Evolutionary conservation across 1,140 invertebrate species (phyloP).

Genomic region (Panulirus ornatus): DNA sequence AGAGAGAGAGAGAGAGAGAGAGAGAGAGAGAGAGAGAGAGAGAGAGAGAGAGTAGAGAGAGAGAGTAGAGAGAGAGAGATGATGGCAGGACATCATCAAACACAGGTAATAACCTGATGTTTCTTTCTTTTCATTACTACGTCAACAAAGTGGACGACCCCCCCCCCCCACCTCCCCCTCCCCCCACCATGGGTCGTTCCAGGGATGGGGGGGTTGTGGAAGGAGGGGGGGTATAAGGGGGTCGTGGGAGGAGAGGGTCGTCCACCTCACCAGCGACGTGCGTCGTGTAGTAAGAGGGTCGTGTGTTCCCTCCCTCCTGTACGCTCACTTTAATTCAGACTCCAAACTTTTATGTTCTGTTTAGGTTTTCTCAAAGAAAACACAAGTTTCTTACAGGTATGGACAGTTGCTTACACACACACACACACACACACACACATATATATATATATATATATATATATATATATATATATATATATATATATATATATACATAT

Average conservation of each 20-base stretch:
- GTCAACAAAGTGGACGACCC: not conserved
- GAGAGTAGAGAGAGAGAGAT: not conserved
- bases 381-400: not conserved
- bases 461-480: no score
- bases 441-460: no score
- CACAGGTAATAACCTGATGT: not conserved
- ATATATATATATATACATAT: no score
- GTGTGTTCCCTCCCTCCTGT: no score
- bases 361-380: not conserved
- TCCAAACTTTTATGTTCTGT: no score
- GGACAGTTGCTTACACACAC: not conserved
- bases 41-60: constrained; percentile 1
- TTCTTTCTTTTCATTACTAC: not conserved
- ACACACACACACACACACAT: no score
- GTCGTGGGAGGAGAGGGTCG: not conserved
- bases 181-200: not conserved
- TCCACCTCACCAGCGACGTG: not conserved
- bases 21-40: constrained; percentile 12
- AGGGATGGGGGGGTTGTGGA: not conserved
- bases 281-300: not conserved
- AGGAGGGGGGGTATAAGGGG: not conserved
- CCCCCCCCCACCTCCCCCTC: no score
- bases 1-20: not conserved
- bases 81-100: not conserved
- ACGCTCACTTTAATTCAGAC: no score